phyloP scores from a whole-genome alignment of 1,140 invertebrate species.

The Heliconius nattereri region DNA sequence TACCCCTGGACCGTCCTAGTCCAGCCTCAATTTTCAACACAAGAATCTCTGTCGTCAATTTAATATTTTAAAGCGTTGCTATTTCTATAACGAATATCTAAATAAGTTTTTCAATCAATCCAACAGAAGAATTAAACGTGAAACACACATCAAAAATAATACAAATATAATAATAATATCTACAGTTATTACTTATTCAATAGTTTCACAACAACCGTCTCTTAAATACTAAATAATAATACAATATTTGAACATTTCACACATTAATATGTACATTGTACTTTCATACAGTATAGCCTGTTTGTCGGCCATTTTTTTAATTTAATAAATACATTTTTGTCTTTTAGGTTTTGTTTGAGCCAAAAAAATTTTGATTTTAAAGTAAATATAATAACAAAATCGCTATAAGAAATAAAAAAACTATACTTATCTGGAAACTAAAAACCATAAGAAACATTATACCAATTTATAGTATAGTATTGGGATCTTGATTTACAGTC shows the following conservation, averaged over 20 bases:
- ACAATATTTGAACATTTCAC: constrained; percentile 8
- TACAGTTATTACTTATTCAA: constrained; percentile 30
- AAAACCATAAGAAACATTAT: constrained; percentile 12
- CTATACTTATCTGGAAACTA: not conserved
- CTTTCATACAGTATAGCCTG: not conserved
- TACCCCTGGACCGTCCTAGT: too few species aligned
- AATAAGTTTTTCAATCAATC: not conserved
- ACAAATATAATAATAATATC: constrained; percentile 32
- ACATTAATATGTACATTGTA: not conserved
- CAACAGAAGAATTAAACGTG: not conserved
- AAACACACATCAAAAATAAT: constrained; percentile 22
- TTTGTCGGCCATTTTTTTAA: not conserved
- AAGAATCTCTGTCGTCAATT: too few species aligned
- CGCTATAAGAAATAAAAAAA: too few species aligned
- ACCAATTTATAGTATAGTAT: constrained; percentile 4
- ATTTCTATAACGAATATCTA: too few species aligned
- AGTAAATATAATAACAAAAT: too few species aligned
- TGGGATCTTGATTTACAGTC: constrained; percentile 36
- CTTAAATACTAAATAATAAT: constrained; percentile 32
- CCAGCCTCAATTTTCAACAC: too few species aligned
- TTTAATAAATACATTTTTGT: too few species aligned
- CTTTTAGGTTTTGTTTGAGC: too few species aligned
- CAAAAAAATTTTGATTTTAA: too few species aligned
- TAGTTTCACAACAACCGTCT: constrained; percentile 29
- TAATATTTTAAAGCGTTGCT: not conserved